Evolutionary conservation across 2,797 vertebrate species (phyloP).

Genomic region (Cossypha dichroa): DNA sequence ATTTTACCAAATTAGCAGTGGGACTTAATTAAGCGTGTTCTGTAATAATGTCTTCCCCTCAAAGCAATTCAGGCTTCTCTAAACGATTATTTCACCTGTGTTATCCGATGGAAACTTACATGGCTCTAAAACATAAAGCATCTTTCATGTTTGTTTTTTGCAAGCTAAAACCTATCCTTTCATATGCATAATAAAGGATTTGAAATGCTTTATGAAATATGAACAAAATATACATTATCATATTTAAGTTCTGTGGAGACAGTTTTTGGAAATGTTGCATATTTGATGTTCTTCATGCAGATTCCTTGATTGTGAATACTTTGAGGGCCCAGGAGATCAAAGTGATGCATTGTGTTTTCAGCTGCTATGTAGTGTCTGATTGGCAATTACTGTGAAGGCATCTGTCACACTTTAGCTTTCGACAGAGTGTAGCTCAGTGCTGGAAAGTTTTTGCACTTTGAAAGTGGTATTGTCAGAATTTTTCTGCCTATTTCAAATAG

Average conservation of each 20-base stretch:
- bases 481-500: slow-evolving; percentile 53
- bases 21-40: slow-evolving; percentile 54
- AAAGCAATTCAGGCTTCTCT: slow-evolving; percentile 28
- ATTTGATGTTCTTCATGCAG: slow-evolving; percentile 66
- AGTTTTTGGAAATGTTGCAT: slow-evolving; percentile 68
- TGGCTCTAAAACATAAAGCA: neutral
- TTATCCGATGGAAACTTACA: neutral
- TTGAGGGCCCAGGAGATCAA: slow-evolving; percentile 76
- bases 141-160: slow-evolving; percentile 13
- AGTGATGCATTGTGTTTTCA: slow-evolving; percentile 78
- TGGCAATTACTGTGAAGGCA: slow-evolving; percentile 77
- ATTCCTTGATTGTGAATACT: slow-evolving; percentile 72
- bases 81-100: neutral
- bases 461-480: slow-evolving; percentile 63
- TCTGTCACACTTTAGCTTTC: slow-evolving; percentile 76
- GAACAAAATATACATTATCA: slow-evolving; percentile 64
- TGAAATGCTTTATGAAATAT: slow-evolving; percentile 44
- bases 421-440: slow-evolving; percentile 38
- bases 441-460: slow-evolving; percentile 59
- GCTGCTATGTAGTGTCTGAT: slow-evolving; percentile 66
- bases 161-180: slow-evolving; percentile 8
- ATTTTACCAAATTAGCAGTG: slow-evolving; percentile 25
- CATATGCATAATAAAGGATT: slow-evolving; percentile 10
- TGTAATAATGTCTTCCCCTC: slow-evolving; percentile 30
- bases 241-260: slow-evolving; percentile 52